Conservation (phyloP, 2,888 invertebrate species). For the Phaedon cochleariae region DNA sequence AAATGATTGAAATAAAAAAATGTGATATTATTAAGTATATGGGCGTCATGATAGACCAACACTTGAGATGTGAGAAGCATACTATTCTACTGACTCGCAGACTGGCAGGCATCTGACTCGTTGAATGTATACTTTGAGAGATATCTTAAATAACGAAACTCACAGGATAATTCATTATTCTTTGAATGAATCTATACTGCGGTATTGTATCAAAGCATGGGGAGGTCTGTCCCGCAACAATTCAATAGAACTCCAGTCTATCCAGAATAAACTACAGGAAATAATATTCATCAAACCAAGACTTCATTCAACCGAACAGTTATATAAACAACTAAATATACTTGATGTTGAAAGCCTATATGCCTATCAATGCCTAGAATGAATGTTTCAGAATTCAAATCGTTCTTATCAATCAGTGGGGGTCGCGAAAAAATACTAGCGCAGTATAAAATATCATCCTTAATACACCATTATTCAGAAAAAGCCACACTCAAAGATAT, state of each 20-base stretch:
- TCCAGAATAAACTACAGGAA: not conserved
- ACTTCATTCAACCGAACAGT: constrained; percentile 2
- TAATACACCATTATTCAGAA: too few species aligned
- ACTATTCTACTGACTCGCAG: not conserved
- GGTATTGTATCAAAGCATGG: not conserved
- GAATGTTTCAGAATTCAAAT: too few species aligned
- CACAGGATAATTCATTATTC: not conserved
- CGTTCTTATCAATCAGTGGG: too few species aligned
- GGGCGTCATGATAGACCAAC: not conserved
- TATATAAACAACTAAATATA: not conserved
- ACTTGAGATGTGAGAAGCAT: not conserved
- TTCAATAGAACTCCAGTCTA: constrained; percentile 1
- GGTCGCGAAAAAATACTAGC: too few species aligned
- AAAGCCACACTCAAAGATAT: too few species aligned
- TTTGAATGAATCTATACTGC: not conserved
- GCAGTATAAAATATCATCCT: too few species aligned
- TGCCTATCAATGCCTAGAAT: not conserved
- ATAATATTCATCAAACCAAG: not conserved
- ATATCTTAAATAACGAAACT: not conserved
- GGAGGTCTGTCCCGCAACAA: not conserved
- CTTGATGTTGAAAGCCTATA: not conserved
- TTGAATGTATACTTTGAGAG: not conserved
- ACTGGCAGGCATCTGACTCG: not conserved
- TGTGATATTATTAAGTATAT: not conserved
- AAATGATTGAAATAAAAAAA: not conserved